These are phyloP conservation scores for Bombylius discolor DNA, from an alignment of 2,888 invertebrate species.

Conservation along the genomic window DNA sequence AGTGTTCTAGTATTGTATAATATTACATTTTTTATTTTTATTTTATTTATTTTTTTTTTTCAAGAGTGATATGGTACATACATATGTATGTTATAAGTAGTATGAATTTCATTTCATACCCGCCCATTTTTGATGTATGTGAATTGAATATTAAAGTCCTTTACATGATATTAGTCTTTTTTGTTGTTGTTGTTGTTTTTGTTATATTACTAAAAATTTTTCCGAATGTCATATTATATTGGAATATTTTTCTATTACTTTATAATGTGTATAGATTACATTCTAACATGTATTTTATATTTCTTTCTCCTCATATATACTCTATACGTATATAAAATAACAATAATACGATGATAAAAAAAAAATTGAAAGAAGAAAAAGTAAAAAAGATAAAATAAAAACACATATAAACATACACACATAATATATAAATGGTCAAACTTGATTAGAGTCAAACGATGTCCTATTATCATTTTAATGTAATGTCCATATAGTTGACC, in stretches of 20 bases:
- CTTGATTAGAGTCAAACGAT: conserved; percentile 12
- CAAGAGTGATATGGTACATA: no score
- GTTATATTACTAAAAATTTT: not conserved
- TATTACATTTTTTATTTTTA: no score
- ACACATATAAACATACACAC: not conserved
- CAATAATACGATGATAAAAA: conserved; percentile 3
- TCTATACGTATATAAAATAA: not conserved
- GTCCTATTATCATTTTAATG: conserved; percentile 34
- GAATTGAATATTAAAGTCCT: conserved; percentile 31
- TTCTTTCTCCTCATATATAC: no score
- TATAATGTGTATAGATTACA: not conserved
- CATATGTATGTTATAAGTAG: no score
- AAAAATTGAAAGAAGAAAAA: not conserved
- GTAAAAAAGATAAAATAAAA: not conserved
- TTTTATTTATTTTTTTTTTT: not conserved
- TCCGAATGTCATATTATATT: not conserved
- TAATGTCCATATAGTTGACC: conserved; percentile 20
- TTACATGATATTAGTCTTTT: not conserved
- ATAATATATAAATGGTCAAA: conserved; percentile 10
- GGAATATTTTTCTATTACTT: not conserved
- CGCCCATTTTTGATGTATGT: conserved; percentile 27
- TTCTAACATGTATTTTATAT: no score
- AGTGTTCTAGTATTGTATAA: no score
- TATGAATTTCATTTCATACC: no score
- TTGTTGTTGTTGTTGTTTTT: no score